A percentile compares a stretch with the other conserved stretches of the same genome.
These are phyloP conservation scores for Cydia strobilella DNA, from an alignment of 1,140 invertebrate genomes.

Conservation along the genomic window DNA sequence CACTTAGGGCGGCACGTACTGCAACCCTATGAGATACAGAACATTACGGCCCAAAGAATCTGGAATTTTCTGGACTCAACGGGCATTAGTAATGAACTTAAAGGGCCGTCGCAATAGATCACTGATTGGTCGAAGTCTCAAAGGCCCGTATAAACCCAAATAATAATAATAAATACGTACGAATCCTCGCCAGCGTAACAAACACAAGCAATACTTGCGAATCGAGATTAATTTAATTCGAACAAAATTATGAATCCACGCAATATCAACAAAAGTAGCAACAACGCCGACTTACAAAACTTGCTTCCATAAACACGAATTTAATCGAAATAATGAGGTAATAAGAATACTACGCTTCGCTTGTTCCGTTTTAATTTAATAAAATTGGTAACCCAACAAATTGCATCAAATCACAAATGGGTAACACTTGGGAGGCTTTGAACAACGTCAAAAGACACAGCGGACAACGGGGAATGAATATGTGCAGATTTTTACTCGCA, in stretches of 20 bases:
- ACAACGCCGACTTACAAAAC: slow-evolving; percentile 37
- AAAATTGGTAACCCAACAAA: slow-evolving; percentile 46
- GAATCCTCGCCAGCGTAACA: not conserved
- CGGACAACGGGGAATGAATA: slow-evolving; percentile 34
- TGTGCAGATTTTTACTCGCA: slow-evolving; percentile 17
- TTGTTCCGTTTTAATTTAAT: slow-evolving; percentile 49
- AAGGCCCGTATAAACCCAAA: no score
- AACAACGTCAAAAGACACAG: slow-evolving; percentile 34
- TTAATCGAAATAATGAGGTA: slow-evolving; percentile 53
- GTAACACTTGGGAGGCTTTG: slow-evolving; percentile 34
- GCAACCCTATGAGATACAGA: no score
- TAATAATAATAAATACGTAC: no score
- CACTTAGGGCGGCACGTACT: no score
- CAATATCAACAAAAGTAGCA: slow-evolving; percentile 35
- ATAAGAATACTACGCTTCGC: slow-evolving; percentile 46
- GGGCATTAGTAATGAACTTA: no score
- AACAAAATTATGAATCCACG: slow-evolving; percentile 1
- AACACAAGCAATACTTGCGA: not conserved
- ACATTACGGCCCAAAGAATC: no score
- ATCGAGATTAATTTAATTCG: not conserved
- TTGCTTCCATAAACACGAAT: slow-evolving; percentile 49
- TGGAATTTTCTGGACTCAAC: no score
- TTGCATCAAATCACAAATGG: slow-evolving; percentile 34
- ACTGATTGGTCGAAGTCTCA: no score
- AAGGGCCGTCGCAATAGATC: no score